A percentile compares a stretch with the other conserved stretches of the same genome.
Conservation (phyloP, 1,140 invertebrate species). For the Diorhabda sublineata region DNA sequence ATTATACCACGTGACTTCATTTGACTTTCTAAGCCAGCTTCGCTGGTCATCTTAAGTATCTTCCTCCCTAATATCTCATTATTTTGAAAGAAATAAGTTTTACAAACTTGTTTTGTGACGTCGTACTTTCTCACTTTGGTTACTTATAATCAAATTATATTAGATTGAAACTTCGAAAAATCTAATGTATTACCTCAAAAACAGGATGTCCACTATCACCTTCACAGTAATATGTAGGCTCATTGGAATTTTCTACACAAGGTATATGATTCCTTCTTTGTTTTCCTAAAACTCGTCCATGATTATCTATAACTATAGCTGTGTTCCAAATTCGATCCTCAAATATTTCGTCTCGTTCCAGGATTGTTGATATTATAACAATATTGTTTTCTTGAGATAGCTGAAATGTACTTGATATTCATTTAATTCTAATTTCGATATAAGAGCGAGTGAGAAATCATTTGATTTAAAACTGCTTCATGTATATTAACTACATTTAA, state of each 20-base stretch:
- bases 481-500: too few relatives aligned
- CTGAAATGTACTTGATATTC: slow-evolving; percentile 42
- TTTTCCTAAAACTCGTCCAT: slow-evolving; percentile 85
- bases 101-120: too few relatives aligned
- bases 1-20: too few relatives aligned
- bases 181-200: slow-evolving; percentile 60
- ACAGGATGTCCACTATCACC: slow-evolving; percentile 95
- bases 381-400: slow-evolving; percentile 83
- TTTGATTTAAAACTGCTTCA: too few relatives aligned
- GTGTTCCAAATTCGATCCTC: slow-evolving; percentile 95
- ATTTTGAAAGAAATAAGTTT: too few relatives aligned
- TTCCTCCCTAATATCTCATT: too few relatives aligned
- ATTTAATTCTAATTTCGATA: too few relatives aligned
- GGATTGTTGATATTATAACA: slow-evolving; percentile 92
- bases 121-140: too few relatives aligned
- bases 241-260: slow-evolving; percentile 95
- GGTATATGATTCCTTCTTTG: slow-evolving; percentile 98
- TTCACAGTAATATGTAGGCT: slow-evolving; percentile 97
- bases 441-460: too few relatives aligned
- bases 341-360: slow-evolving; percentile 86
- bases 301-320: slow-evolving; percentile 85
- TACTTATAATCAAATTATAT: too few relatives aligned
- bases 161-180: not conserved
- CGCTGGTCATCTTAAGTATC: too few relatives aligned
- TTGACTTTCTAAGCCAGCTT: too few relatives aligned